Percentiles rank a stretch among this genome's conserved stretches.
These are phyloP conservation scores for Xiphophorus couchianus DNA, from an alignment of 2,113 vertebrate species.

Conservation along the genomic window DNA sequence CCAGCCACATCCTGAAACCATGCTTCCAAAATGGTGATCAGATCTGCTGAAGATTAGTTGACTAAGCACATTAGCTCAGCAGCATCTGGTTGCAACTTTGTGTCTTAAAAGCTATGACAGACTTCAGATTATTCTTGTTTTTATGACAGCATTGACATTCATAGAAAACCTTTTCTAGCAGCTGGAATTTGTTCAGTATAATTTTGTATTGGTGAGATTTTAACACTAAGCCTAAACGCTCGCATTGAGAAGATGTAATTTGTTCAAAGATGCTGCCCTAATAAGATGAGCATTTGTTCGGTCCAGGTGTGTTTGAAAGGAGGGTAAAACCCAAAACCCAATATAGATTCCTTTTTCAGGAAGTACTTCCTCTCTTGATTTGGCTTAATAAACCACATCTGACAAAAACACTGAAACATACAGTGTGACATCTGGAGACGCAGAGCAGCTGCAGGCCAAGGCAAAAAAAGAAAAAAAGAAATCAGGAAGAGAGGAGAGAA, in stretches of 20 bases:
- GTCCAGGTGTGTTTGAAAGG: conserved; percentile 11
- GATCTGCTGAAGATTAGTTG: too few species aligned
- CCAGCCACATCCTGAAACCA: too few species aligned
- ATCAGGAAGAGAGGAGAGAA: conserved; percentile 55
- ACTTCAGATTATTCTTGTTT: too few species aligned
- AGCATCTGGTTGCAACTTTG: too few species aligned
- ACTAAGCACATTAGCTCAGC: too few species aligned
- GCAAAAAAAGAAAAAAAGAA: conserved; percentile 12
- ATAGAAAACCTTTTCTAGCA: too few species aligned
- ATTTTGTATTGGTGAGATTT: too few species aligned
- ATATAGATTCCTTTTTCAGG: conserved; percentile 17
- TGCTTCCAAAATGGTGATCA: too few species aligned
- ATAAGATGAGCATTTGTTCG: neutral
- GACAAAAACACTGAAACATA: conserved; percentile 29
- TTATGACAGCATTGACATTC: too few species aligned
- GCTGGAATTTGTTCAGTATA: too few species aligned
- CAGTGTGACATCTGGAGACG: conserved; percentile 40
- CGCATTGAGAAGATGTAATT: neutral
- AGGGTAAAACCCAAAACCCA: neutral
- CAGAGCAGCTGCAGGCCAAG: conserved; percentile 54
- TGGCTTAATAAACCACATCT: conserved; percentile 6
- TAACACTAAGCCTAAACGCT: too few species aligned
- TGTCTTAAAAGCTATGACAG: too few species aligned
- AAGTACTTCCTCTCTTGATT: conserved; percentile 48
- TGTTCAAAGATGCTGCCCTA: neutral